Percentiles rank a stretch among this genome's conserved stretches.
Conservation (phyloP, 2,797 vertebrate species). For the Enteromius thamalakanensis region DNA sequence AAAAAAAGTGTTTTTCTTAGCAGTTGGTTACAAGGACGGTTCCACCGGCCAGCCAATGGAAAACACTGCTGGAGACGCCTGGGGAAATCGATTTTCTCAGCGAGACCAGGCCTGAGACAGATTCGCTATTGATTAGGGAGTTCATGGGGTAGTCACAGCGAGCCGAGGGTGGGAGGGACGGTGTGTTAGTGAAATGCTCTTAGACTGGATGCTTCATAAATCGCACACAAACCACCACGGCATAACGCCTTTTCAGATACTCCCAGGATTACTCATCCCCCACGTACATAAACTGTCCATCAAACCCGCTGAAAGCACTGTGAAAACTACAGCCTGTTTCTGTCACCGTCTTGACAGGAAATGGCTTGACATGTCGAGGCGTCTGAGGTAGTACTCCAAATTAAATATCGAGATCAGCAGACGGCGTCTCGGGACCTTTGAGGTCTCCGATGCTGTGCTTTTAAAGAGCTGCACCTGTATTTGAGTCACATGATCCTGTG, state of each 20-base stretch:
- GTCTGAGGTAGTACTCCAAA: conserved; percentile 26
- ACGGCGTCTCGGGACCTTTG: conserved; percentile 29
- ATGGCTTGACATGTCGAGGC: conserved; percentile 29
- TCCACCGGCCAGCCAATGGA: conserved; percentile 57
- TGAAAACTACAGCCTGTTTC: conserved; percentile 39
- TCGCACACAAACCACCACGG: conserved; percentile 60
- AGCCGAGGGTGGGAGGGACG: background rate
- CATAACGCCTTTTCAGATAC: conserved; percentile 56
- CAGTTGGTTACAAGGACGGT: conserved; percentile 31
- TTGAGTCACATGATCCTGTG: conserved; percentile 38
- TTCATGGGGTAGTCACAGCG: conserved; percentile 60
- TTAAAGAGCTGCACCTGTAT: conserved; percentile 48
- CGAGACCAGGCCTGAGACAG: conserved; percentile 62
- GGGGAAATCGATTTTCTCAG: conserved; percentile 70
- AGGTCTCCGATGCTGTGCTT: conserved; percentile 18
- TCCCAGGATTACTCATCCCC: conserved; percentile 46
- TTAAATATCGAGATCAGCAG: conserved; percentile 29
- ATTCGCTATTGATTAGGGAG: conserved; percentile 67
- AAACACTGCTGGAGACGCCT: conserved; percentile 63
- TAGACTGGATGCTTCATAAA: conserved; percentile 61
- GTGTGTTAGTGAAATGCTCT: conserved; percentile 37
- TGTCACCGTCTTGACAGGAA: conserved; percentile 46
- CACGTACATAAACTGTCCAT: conserved; percentile 46
- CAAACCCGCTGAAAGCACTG: conserved; percentile 19
- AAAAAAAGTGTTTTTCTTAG: conserved; percentile 36